Evolutionary conservation across 1,140 invertebrate genomes (phyloP), one percentile per base, ranked within the genome.

Genomic region (Tetranychus cinnabarinus): DNA sequence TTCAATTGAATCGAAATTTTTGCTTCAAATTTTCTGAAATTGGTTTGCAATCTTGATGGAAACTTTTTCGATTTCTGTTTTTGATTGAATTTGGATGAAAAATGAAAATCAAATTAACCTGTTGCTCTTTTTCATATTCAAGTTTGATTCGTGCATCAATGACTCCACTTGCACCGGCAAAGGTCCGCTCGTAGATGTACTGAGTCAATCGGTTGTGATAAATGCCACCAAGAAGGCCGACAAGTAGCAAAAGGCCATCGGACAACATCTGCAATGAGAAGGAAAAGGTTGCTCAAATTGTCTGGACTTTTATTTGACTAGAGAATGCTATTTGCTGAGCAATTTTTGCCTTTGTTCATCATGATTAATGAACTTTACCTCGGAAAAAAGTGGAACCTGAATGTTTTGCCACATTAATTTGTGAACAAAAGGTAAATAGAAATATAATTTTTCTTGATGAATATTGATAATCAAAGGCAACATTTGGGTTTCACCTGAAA

Each of bases 141-240:
- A 90, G 74, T 72, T 90, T 89, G 46, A 92, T 85, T 62, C 88
- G 76, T 36, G 88, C 89, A 68, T 93, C 88, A 46, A 95, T 85
- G 63, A 87, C 89, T 2, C 83, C 88, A 58, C 84, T 77, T 13
- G 88, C 91, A 10, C 87, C 86, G 10, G 83, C 81, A 68, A 91
- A 91, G 7, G 88, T 88, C 66, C 81, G 78, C 65, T 82, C 75
- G 70, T 91, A 86, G 2, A 86, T 85, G 4, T 80, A 77, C 65
- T 88, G 81, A 0, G 87, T 88, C 72, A 91, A 79, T 62, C 83
- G 81, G 52, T 88, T 78, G 73, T 91, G 89, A 74, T 89, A 91
- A 8, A 87, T 74, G 1, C 88, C 88, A 52, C 84, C 81, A 6
- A 83, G 74, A 62, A 83, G 82, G 3, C 82, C 86, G 36, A 81